These are phyloP conservation scores for Trileptium ribeirensis DNA, from an alignment of 2,888 invertebrate species.

Conservation along the genomic window DNA sequence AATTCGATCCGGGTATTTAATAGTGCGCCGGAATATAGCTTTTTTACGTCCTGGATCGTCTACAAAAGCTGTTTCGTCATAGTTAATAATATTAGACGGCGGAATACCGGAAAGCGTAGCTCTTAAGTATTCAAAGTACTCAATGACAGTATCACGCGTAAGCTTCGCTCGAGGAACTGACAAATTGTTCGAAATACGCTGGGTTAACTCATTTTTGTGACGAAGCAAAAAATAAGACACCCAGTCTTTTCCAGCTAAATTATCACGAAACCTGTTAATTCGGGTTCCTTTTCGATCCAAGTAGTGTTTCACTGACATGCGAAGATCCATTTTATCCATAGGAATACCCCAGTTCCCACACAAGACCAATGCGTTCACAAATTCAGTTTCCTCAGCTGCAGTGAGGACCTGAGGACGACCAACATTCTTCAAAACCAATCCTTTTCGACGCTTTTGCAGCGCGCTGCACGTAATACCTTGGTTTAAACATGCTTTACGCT, in stretches of 20 bases:
- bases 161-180: too few relatives aligned
- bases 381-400: background rate
- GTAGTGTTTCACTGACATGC: conserved; percentile 14
- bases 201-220: too few relatives aligned
- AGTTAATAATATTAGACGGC: conserved; percentile 30
- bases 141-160: too few relatives aligned
- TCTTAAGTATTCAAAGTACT: too few relatives aligned
- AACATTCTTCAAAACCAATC: background rate
- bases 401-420: background rate
- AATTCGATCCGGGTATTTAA: conserved; percentile 35
- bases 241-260: too few relatives aligned
- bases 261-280: background rate
- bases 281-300: background rate
- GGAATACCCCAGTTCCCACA: background rate
- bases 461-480: background rate
- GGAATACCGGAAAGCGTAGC: too few relatives aligned
- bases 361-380: background rate
- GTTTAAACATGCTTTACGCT: too few relatives aligned
- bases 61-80: background rate
- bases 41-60: background rate
- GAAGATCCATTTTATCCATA: background rate
- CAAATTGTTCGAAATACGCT: too few relatives aligned
- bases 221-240: too few relatives aligned
- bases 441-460: background rate
- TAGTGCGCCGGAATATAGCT: background rate